phyloP scores from a whole-genome alignment of 2,797 vertebrate genomes.

The Poeciliopsis paucimaculata region DNA sequence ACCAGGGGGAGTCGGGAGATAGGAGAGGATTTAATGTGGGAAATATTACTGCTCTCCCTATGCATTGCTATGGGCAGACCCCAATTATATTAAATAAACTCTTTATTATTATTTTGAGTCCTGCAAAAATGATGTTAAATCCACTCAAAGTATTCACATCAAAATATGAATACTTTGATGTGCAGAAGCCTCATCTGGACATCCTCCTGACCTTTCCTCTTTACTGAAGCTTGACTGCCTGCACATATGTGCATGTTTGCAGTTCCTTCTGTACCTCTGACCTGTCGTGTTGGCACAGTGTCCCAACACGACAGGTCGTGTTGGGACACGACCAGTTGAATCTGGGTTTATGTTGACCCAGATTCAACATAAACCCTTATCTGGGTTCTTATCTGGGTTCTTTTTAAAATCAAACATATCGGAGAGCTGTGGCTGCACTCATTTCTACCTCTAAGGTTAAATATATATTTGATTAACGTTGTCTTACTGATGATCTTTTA shows the following conservation, averaged over 20 bases:
- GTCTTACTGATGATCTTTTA: constrained; percentile 69
- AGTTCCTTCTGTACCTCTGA: constrained; percentile 8
- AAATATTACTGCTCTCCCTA: too few species aligned
- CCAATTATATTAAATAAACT: not conserved
- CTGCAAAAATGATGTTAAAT: not conserved
- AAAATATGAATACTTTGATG: not conserved
- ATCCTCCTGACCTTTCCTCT: constrained; percentile 26
- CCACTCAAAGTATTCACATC: too few species aligned
- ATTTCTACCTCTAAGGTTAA: constrained; percentile 53
- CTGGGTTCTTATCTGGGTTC: constrained; percentile 14
- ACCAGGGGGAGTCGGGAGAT: too few species aligned
- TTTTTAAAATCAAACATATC: constrained; percentile 25
- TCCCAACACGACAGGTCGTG: constrained; percentile 30
- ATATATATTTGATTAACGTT: constrained; percentile 82
- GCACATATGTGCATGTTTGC: constrained; percentile 15
- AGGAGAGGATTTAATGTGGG: too few species aligned
- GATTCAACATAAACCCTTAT: not conserved
- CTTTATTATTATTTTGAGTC: not conserved
- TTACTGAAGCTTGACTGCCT: constrained; percentile 5
- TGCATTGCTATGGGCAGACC: too few species aligned
- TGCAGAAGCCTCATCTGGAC: constrained; percentile 4
- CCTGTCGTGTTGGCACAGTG: constrained; percentile 30
- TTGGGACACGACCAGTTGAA: too few species aligned
- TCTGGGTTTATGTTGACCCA: too few species aligned
- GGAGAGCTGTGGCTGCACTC: constrained; percentile 1